Base-by-base conservation (phyloP, 2,113 vertebrate genomes). In the Oostethus manadensis region DNA sequence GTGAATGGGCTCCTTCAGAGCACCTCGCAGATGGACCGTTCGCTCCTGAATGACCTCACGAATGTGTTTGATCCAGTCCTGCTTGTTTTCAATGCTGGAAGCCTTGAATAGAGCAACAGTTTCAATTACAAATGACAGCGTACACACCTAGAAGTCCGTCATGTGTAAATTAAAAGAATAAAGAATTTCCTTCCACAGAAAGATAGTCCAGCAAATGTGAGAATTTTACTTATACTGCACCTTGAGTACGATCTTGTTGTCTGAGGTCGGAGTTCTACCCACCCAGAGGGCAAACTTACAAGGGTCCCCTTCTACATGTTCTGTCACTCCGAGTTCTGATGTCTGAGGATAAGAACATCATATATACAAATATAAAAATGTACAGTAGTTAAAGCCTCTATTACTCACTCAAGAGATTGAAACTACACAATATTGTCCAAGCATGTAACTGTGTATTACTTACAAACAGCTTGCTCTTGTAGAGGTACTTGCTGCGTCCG, bases 31-130 rank as follows among this genome's bases (percentile, higher is more conserved):
- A 88, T 99, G 96, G 68, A 98, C 89, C 0, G 95, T 99, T 75
- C 97, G 90, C 80, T 99, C 97, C 87, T 99, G 97, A 69, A 99
- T 99, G 40, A 98, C 96, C 75, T 99, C 97, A 14, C 97, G 90
- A 67, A 99, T 97, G 84, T 98, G 97, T 80, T 99, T 99, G 83
- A 99, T 99, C 97, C 97, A 99, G 82, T 99, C 97, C 88, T 99
- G 97, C 80, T 99, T 99, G 87, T 98, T 99, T 71, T 99, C 97
- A 58, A 99, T 93, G 76, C 96, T 98, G 61, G 96, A 99, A 15
- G 93, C 94, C 97, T 99, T 82, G 6, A 18, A 29, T 35, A 60
- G 17, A 66, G 23, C 17, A 43, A 21, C 22, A 3, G 1, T 4
- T 50, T n/a, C 1, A 10, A 16, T 7, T 11, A 20, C 57, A 21